Conservation (phyloP, 2,888 invertebrate species). For the Rhagium mordax region DNA sequence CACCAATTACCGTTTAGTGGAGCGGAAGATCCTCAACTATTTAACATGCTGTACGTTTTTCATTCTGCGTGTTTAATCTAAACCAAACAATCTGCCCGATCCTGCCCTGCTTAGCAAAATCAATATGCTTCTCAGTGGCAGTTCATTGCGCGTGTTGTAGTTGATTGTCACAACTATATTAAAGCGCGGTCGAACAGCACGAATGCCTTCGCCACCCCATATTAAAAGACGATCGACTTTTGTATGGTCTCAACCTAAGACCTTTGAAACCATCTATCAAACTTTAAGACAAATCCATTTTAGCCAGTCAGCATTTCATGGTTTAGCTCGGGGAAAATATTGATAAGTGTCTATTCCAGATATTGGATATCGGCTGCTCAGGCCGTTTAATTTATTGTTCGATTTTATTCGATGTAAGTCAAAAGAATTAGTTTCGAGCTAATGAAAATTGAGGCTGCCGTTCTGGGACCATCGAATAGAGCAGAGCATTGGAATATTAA, state of each 20-base stretch:
- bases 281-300: background rate
- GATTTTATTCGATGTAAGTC: background rate
- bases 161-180: slow-evolving; percentile 17
- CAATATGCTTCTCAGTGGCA: slow-evolving; percentile 8
- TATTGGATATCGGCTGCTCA: background rate
- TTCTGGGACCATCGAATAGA: too few relatives aligned
- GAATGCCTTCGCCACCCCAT: slow-evolving; percentile 6
- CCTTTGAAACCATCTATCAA: background rate
- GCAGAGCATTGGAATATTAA: background rate
- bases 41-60: background rate
- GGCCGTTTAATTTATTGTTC: background rate
- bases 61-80: background rate
- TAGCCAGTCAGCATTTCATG: background rate
- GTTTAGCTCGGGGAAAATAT: background rate
- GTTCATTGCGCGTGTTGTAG: background rate
- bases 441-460: too few relatives aligned
- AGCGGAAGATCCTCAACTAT: too few relatives aligned
- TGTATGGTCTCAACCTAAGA: background rate
- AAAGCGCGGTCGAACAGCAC: background rate
- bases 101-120: slow-evolving; percentile 3
- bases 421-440: too few relatives aligned
- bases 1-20: too few relatives aligned
- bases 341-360: background rate
- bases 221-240: slow-evolving; percentile 27
- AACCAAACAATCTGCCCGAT: background rate